Conservation (phyloP, 2,797 vertebrate genomes). For the Gobio occitaniae region DNA sequence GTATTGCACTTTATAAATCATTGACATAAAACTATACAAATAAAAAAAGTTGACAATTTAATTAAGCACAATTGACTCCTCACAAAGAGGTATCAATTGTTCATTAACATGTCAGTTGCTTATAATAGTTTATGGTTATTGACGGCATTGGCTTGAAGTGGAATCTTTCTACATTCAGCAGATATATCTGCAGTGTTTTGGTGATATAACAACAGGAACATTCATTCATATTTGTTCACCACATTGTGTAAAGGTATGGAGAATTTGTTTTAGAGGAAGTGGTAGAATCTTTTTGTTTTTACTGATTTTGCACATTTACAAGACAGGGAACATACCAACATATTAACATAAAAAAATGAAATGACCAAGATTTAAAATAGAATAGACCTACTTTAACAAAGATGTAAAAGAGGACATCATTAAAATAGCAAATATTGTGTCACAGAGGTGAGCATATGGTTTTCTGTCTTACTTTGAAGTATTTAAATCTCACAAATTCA, state of each 20-base stretch:
- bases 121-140: too few relatives aligned
- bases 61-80: background rate
- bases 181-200: too few relatives aligned
- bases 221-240: background rate
- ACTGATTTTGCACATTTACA: background rate
- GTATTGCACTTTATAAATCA: background rate
- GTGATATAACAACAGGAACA: too few relatives aligned
- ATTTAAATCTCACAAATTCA: background rate
- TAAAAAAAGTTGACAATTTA: conserved; percentile 1
- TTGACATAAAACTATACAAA: conserved; percentile 6
- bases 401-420: background rate
- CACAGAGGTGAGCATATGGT: background rate
- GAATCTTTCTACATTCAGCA: too few relatives aligned
- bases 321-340: background rate
- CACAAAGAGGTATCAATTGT: background rate
- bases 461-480: background rate
- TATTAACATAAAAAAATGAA: background rate
- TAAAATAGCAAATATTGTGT: background rate
- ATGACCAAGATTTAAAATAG: background rate
- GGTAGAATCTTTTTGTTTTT: background rate
- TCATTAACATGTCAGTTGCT: background rate
- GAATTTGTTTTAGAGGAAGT: background rate
- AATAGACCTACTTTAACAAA: background rate
- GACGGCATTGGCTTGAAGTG: too few relatives aligned
- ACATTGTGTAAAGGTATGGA: background rate